phyloP scores from a whole-genome alignment of 2,888 invertebrate species.

The Thera obeliscata region DNA sequence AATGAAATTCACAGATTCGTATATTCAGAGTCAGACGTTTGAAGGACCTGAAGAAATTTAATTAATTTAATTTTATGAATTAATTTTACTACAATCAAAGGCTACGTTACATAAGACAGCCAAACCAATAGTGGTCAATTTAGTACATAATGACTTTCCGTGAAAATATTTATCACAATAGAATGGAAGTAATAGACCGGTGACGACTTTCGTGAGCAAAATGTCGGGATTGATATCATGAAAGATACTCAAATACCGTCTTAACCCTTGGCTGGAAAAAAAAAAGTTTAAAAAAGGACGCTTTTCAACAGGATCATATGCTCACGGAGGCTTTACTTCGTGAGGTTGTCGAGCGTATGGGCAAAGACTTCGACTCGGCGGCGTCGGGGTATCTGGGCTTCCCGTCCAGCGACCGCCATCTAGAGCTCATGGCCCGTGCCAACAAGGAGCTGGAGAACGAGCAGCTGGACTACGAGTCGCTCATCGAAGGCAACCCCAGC shows the following conservation, averaged over 20 bases:
- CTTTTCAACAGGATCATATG: conserved; percentile 81
- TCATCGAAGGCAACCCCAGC: conserved; percentile 88
- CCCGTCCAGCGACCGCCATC: conserved; percentile 76
- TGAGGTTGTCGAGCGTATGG: conserved; percentile 91
- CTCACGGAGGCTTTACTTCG: conserved; percentile 89
- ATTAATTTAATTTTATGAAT: no score
- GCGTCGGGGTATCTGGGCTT: conserved; percentile 87
- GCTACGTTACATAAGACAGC: no score
- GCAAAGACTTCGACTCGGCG: conserved; percentile 88
- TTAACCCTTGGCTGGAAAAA: conserved; percentile 22
- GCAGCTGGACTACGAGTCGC: conserved; percentile 89
- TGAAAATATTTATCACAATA: not conserved
- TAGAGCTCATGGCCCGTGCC: conserved; percentile 81
- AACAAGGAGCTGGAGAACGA: conserved; percentile 85
- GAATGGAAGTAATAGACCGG: not conserved
- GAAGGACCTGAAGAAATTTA: no score
- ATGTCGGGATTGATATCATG: conserved; percentile 13
- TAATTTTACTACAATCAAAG: no score
- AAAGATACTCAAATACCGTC: conserved; percentile 12
- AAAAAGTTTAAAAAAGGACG: conserved; percentile 29
- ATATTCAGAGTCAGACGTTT: not conserved
- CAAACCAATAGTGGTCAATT: no score
- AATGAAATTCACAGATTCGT: no score
- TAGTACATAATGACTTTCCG: no score
- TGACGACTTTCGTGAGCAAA: not conserved